Conservation (phyloP, 1,140 invertebrate genomes). For the Neelides sp. region DNA sequence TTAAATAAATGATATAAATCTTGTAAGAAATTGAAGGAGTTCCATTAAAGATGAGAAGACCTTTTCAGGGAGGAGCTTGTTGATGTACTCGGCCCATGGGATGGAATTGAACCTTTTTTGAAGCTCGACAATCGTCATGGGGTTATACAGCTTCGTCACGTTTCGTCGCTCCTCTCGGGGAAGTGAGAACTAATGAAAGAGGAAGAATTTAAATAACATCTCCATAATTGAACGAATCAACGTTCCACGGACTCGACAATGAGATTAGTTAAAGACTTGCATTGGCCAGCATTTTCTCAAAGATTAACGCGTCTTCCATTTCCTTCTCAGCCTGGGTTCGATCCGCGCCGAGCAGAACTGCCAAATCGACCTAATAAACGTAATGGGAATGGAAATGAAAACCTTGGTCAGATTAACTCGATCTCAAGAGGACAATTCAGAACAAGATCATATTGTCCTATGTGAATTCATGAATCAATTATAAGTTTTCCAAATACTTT, state of each 20-base stretch:
- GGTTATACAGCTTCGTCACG: conserved; percentile 79
- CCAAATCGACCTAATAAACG: conserved; percentile 47
- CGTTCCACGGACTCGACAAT: neutral
- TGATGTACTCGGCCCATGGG: conserved; percentile 69
- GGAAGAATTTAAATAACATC: neutral
- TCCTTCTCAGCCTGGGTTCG: conserved; percentile 53
- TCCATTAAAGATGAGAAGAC: conserved; percentile 20
- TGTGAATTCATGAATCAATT: too few relatives aligned
- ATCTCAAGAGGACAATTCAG: too few relatives aligned
- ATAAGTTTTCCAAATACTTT: too few relatives aligned
- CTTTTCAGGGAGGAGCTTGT: conserved; percentile 51
- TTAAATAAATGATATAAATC: conserved; percentile 17
- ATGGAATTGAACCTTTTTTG: conserved; percentile 58
- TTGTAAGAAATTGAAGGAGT: conserved; percentile 15
- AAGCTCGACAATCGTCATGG: conserved; percentile 65
- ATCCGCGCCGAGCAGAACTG: conserved; percentile 72
- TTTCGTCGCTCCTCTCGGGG: conserved; percentile 82
- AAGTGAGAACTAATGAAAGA: conserved; percentile 57
- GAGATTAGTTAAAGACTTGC: conserved; percentile 43
- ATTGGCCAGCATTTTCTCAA: conserved; percentile 87
- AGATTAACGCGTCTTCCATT: conserved; percentile 67
- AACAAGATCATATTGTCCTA: too few relatives aligned
- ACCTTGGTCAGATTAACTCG: neutral
- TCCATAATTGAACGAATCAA: neutral
- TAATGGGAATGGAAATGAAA: conserved; percentile 27